Percentiles rank a stretch among this genome's conserved stretches.
These are phyloP conservation scores for Pristionchus entomophagus DNA, from an alignment of 2,888 invertebrate species.

Conservation along the genomic window DNA sequence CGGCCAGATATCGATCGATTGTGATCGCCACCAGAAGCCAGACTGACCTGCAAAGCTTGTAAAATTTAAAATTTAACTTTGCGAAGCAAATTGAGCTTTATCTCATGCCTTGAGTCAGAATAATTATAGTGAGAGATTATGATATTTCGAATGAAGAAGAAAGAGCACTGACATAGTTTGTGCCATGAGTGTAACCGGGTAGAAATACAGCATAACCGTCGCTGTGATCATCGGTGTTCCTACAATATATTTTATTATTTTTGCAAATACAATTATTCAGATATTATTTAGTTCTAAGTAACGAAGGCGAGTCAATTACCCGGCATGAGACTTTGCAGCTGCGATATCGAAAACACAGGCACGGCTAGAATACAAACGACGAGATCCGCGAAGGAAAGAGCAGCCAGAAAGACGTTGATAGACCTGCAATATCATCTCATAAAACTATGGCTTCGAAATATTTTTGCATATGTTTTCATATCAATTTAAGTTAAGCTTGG, in stretches of 20 bases:
- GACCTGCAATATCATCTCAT: too few relatives aligned
- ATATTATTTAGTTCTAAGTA: too few relatives aligned
- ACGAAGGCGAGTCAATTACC: too few relatives aligned
- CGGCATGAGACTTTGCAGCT: constrained; percentile 62
- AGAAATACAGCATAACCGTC: constrained; percentile 69
- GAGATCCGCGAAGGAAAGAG: constrained; percentile 69
- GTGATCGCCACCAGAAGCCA: constrained; percentile 70
- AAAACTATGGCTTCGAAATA: too few relatives aligned
- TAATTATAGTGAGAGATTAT: too few relatives aligned
- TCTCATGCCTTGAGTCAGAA: too few relatives aligned
- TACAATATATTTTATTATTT: constrained; percentile 42
- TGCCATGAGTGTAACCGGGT: constrained; percentile 72
- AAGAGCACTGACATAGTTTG: constrained; percentile 62
- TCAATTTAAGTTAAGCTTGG: too few relatives aligned
- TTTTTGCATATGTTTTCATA: too few relatives aligned
- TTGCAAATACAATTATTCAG: too few relatives aligned
- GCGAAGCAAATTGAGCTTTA: background rate
- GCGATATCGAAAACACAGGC: constrained; percentile 69
- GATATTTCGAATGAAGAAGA: background rate
- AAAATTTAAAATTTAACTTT: background rate
- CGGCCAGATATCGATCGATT: constrained; percentile 73
- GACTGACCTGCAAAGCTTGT: constrained; percentile 52
- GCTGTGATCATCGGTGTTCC: constrained; percentile 57
- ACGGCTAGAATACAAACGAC: constrained; percentile 70
- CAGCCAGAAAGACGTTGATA: constrained; percentile 72